Evolutionary conservation across 2,797 vertebrate genomes (phyloP).

Genomic region (Hyperoplus lanceolatus): DNA sequence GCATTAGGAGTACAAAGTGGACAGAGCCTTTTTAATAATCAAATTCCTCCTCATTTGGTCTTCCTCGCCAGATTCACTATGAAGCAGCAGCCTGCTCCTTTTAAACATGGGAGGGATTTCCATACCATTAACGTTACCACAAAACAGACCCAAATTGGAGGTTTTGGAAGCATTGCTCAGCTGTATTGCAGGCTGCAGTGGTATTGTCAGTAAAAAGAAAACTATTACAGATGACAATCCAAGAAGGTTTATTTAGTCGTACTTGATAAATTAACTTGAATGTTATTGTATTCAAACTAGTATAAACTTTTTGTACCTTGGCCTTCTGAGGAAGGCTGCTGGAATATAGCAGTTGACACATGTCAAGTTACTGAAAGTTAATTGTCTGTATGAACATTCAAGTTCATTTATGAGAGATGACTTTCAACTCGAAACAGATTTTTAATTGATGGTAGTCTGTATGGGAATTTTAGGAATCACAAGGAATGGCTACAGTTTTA

Average conservation of each 20-base stretch:
- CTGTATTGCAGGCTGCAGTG: not conserved
- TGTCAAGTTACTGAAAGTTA: too few relatives aligned
- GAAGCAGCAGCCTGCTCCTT: slow-evolving; percentile 11
- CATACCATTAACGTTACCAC: not conserved
- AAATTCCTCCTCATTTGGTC: slow-evolving; percentile 25
- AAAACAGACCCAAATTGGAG: not conserved
- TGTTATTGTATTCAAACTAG: too few relatives aligned
- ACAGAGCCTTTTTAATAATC: slow-evolving; percentile 48
- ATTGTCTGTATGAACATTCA: too few relatives aligned
- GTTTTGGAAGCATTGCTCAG: slow-evolving; percentile 2
- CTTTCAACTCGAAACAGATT: not conserved
- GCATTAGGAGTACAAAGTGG: slow-evolving; percentile 21
- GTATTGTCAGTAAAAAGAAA: not conserved
- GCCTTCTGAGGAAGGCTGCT: too few relatives aligned
- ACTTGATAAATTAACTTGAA: too few relatives aligned
- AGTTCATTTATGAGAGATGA: not conserved
- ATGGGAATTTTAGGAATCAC: slow-evolving; percentile 1
- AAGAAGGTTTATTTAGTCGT: too few relatives aligned
- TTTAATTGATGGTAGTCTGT: not conserved
- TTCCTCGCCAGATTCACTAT: not conserved
- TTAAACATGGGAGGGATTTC: slow-evolving; percentile 8
- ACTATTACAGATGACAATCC: too few relatives aligned
- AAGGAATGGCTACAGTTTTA: not conserved
- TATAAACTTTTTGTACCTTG: too few relatives aligned
- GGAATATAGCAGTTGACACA: too few relatives aligned